These are phyloP conservation scores for Chaetophractus vellerosus DNA, from an alignment of 2,797 vertebrate species.

Conservation along the genomic window DNA sequence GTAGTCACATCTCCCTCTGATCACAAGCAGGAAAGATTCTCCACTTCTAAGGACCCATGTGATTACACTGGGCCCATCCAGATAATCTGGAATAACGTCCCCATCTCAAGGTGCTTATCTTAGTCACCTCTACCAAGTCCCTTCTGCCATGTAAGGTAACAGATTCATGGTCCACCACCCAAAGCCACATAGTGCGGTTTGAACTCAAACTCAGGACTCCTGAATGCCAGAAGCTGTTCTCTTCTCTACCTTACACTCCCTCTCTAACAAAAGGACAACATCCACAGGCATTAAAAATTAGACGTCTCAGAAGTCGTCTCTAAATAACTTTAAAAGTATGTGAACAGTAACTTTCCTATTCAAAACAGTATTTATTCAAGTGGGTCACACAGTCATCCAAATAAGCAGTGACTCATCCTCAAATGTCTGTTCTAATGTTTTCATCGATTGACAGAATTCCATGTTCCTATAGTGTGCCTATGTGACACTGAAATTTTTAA, in stretches of 20 bases:
- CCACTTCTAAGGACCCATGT: not conserved
- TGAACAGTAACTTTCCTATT: not conserved
- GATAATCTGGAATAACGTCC: not conserved
- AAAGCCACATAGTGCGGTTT: not conserved
- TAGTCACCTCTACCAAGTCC: not conserved
- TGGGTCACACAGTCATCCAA: not conserved
- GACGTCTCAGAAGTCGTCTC: not conserved
- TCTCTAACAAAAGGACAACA: conserved; percentile 8
- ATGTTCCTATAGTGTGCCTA: not conserved
- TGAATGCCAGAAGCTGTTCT: not conserved
- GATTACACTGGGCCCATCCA: not conserved
- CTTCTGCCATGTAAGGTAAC: not conserved
- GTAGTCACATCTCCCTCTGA: not conserved
- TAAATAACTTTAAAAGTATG: not conserved
- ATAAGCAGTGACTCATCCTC: conserved; percentile 59
- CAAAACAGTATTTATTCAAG: conserved; percentile 51
- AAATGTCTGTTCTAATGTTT: not conserved
- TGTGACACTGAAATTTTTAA: not conserved
- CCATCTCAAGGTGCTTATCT: not conserved
- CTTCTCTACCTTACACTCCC: not conserved
- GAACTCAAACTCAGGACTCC: not conserved
- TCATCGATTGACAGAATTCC: not conserved
- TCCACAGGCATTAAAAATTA: not conserved
- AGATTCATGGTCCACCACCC: not conserved
- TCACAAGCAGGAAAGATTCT: not conserved